phyloP scores from a whole-genome alignment of 2,113 vertebrate species.

The Zosterops borbonicus region DNA sequence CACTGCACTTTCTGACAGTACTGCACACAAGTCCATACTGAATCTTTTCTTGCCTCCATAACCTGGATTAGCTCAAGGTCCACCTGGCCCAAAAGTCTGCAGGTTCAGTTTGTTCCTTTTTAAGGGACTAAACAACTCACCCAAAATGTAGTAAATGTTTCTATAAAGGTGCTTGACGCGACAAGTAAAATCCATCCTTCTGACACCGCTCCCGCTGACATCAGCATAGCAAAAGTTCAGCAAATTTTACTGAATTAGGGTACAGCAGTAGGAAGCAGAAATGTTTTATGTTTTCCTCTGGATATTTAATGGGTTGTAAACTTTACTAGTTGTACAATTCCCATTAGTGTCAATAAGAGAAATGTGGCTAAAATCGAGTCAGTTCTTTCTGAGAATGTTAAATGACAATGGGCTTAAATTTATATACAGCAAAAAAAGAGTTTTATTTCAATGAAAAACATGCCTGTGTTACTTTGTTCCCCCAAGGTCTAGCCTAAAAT shows the following conservation, averaged over 20 bases:
- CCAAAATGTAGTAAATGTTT: background rate
- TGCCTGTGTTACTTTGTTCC: background rate
- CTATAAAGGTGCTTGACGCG: background rate
- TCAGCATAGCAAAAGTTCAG: background rate
- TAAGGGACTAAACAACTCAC: background rate
- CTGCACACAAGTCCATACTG: accelerated
- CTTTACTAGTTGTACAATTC: background rate
- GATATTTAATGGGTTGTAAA: background rate
- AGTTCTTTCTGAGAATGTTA: background rate
- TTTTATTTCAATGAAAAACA: background rate
- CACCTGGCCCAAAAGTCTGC: background rate
- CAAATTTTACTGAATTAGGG: background rate
- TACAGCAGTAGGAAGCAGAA: background rate
- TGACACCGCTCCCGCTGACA: background rate
- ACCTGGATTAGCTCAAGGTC: background rate
- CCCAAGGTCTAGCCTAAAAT: background rate
- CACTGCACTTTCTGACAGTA: background rate
- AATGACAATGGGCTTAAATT: background rate
- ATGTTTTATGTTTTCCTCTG: background rate
- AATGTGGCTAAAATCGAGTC: background rate
- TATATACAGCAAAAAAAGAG: background rate
- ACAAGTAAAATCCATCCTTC: background rate
- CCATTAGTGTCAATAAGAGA: background rate
- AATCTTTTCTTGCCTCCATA: background rate
- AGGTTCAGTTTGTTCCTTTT: background rate